Base-by-base conservation (phyloP, 2,888 invertebrate genomes). In the Limnephilus auricula region DNA sequence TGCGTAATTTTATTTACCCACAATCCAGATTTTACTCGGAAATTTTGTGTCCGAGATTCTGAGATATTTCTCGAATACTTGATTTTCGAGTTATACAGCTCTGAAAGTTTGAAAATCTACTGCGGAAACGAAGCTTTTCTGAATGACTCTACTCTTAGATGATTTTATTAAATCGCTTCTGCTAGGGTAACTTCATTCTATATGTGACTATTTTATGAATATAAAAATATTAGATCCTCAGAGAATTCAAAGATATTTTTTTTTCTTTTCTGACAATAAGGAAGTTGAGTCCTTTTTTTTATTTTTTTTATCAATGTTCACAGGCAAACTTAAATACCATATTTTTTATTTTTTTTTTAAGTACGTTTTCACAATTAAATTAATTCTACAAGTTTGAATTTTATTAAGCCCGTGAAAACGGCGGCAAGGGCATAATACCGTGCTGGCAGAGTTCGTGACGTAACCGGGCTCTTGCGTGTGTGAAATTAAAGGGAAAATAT, bases 1-100 rank as follows among this genome's bases (percentile, higher is more conserved):
- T 82, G 34, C 34, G 34, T 82, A 34, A 82, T 82, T 82, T 25
- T 82, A 82, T 82, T 82, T 82, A 34, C 82, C 34, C 82, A 32
- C 32, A 34, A 34, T 82, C 82, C 34, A 82, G 82, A 82, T 25
- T 65, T 65, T 65, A 65, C 65, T 65, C 25, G 2, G 65, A 65
- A 25, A n/a, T 34, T 82, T 34, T 25, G 31, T 32, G 82, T 82
- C 82, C 82, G 34, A 82, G 82, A 82, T 82, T 82, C 34, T 82
- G 32, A 34, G 32, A 82, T 34, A 34, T 34, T n/a, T 32, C 82
- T 82, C 82, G 15, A 34, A 82, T 65, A 65, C 65, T 65, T 65
- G 65, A 65, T 65, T 65, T 65, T 9, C 65, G 9, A 65, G 9
- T 9, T 65, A 65, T 25, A 65, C 65, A 65, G 25, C 25, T 65